Percentiles rank a stretch among this genome's conserved stretches.
Evolutionary conservation across 2,797 vertebrate genomes (phyloP).

Genomic region (Luscinia luscinia): DNA sequence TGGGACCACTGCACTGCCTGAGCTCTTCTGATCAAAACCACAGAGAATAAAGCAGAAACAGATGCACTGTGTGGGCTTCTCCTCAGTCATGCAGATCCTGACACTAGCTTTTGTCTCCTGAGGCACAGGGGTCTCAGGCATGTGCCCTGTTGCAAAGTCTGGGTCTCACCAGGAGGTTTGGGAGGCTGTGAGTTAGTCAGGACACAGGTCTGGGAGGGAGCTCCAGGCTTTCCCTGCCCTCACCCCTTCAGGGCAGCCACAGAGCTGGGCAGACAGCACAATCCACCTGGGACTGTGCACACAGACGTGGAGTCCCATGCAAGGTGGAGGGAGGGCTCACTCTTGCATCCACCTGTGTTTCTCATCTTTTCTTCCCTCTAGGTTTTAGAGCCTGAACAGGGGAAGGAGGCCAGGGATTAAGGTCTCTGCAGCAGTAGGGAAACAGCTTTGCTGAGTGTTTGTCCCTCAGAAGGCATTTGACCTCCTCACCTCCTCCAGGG

Average conservation of each 20-base stretch:
- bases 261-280: background rate
- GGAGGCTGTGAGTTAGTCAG: background rate
- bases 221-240: background rate
- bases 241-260: background rate
- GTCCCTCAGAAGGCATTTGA: background rate
- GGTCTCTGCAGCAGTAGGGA: background rate
- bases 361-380: background rate
- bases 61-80: background rate
- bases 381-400: background rate
- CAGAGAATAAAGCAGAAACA: background rate
- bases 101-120: background rate
- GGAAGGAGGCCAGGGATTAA: background rate
- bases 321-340: background rate
- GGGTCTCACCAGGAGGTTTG: background rate
- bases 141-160: background rate
- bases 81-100: background rate
- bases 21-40: background rate
- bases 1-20: background rate
- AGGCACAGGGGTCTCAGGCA: background rate
- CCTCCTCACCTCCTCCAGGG: background rate
- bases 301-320: background rate
- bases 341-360: background rate
- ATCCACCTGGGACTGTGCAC: background rate
- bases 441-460: background rate
- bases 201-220: background rate